Percentiles rank a stretch among this genome's conserved stretches.
Conservation (phyloP, 1,140 invertebrate species). For the Bombus huntii region DNA sequence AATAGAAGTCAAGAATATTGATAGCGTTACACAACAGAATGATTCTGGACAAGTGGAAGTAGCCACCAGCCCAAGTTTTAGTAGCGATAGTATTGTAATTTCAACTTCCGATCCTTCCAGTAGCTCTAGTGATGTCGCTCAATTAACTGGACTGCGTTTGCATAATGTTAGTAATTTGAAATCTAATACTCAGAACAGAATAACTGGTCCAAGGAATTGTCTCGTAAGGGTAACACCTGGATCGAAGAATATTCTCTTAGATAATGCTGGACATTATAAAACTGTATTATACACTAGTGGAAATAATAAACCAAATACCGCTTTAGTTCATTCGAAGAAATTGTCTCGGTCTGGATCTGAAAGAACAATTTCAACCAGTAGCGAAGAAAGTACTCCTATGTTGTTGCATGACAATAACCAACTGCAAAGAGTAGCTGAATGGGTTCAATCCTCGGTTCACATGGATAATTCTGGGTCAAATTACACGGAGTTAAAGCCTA, state of each 20-base stretch:
- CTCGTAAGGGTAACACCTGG: slow-evolving; percentile 88
- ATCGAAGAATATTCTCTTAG: slow-evolving; percentile 90
- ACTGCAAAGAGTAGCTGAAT: slow-evolving; percentile 87
- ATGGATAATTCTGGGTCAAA: slow-evolving; percentile 45
- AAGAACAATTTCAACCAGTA: slow-evolving; percentile 74
- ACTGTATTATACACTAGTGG: slow-evolving; percentile 86
- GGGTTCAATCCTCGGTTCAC: slow-evolving; percentile 83
- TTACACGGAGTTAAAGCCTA: slow-evolving; percentile 44
- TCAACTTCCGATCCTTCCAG: slow-evolving; percentile 80
- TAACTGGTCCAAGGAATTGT: slow-evolving; percentile 87
- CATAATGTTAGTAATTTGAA: slow-evolving; percentile 47
- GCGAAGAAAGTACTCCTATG: slow-evolving; percentile 74
- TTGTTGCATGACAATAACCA: slow-evolving; percentile 78
- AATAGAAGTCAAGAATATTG: slow-evolving; percentile 75
- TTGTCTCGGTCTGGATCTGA: slow-evolving; percentile 58
- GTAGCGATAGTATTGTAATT: slow-evolving; percentile 78
- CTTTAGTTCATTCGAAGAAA: slow-evolving; percentile 77
- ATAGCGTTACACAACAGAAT: slow-evolving; percentile 62
- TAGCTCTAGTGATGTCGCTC: slow-evolving; percentile 74
- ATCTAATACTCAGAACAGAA: slow-evolving; percentile 74
- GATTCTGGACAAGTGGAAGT: slow-evolving; percentile 65
- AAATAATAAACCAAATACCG: slow-evolving; percentile 70
- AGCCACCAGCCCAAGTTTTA: slow-evolving; percentile 78
- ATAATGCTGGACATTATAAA: slow-evolving; percentile 87
- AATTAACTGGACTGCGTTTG: slow-evolving; percentile 57